Evolutionary conservation across 2,113 vertebrate species (phyloP).

Genomic region (Narcine bancroftii): DNA sequence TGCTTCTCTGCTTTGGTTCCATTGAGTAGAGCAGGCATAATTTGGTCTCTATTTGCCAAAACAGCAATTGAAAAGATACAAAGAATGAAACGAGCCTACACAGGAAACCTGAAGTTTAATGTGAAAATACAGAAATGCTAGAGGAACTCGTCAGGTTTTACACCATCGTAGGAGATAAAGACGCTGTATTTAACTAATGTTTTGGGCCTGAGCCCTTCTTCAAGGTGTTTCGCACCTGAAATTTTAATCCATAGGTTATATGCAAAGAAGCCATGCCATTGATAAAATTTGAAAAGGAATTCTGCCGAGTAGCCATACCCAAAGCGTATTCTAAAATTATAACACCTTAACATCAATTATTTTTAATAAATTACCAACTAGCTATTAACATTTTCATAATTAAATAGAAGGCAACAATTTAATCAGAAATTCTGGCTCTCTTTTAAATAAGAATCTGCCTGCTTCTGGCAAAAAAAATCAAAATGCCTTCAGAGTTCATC

Average conservation of each 20-base stretch:
- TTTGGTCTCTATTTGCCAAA: neutral
- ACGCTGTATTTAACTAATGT: too few species aligned
- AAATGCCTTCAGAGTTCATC: neutral
- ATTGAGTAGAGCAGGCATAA: neutral
- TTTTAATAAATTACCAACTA: neutral
- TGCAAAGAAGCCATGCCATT: neutral
- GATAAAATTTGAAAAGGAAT: neutral
- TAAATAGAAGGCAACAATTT: neutral
- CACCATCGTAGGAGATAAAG: too few species aligned
- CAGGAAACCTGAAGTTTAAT: neutral
- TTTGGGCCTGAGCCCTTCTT: too few species aligned
- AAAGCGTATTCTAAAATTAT: neutral
- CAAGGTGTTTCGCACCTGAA: too few species aligned
- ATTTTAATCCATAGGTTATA: neutral
- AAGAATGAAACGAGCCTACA: neutral
- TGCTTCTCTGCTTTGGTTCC: too few species aligned
- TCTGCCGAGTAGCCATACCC: neutral
- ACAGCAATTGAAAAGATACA: neutral
- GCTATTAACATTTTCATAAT: neutral
- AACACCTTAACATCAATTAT: neutral
- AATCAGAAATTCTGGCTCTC: neutral
- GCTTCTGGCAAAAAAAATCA: neutral
- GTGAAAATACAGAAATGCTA: too few species aligned
- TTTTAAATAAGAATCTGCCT: neutral
- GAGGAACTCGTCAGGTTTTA: too few species aligned